These are phyloP conservation scores for Xiphydria camelus DNA, from an alignment of 2,888 invertebrate genomes.

Conservation along the genomic window DNA sequence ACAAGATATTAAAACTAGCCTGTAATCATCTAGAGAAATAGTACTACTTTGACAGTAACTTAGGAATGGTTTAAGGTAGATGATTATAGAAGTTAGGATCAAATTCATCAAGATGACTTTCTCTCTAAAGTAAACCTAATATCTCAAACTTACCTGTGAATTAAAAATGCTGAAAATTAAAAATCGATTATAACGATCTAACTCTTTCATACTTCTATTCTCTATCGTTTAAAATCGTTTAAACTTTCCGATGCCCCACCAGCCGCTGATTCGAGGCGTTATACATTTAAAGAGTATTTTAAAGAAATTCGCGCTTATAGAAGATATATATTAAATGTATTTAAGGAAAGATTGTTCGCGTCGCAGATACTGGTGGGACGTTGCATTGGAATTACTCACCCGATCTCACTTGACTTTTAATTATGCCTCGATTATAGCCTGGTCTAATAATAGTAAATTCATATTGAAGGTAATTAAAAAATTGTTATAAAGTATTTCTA, in stretches of 20 bases:
- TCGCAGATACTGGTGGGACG: slow-evolving; percentile 41
- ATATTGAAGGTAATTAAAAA: slow-evolving; percentile 48
- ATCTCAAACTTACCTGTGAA: slow-evolving; percentile 43
- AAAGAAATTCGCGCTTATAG: slow-evolving; percentile 4
- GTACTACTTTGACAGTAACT: slow-evolving; percentile 45
- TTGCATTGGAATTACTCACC: slow-evolving; percentile 48
- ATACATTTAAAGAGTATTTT: too few species aligned
- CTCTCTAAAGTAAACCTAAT: slow-evolving; percentile 48
- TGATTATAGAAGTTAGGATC: slow-evolving; percentile 45
- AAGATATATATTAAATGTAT: slow-evolving; percentile 23
- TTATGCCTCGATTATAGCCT: slow-evolving; percentile 50
- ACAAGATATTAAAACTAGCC: slow-evolving; percentile 39
- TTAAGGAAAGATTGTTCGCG: slow-evolving; percentile 36
- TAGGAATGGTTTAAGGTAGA: slow-evolving; percentile 49
- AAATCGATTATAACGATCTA: slow-evolving; percentile 26
- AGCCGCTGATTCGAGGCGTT: too few species aligned
- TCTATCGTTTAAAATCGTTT: slow-evolving; percentile 26
- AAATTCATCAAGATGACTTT: slow-evolving; percentile 52
- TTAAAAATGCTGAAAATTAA: slow-evolving; percentile 25
- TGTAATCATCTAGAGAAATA: too few species aligned
- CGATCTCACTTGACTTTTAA: slow-evolving; percentile 50
- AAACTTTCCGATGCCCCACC: background rate
- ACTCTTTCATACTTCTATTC: slow-evolving; percentile 39
- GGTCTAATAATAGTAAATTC: slow-evolving; percentile 53
- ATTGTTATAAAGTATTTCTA: slow-evolving; percentile 53